Base-by-base conservation (phyloP, 2,113 vertebrate species). In the Oncorhynchus nerka region DNA sequence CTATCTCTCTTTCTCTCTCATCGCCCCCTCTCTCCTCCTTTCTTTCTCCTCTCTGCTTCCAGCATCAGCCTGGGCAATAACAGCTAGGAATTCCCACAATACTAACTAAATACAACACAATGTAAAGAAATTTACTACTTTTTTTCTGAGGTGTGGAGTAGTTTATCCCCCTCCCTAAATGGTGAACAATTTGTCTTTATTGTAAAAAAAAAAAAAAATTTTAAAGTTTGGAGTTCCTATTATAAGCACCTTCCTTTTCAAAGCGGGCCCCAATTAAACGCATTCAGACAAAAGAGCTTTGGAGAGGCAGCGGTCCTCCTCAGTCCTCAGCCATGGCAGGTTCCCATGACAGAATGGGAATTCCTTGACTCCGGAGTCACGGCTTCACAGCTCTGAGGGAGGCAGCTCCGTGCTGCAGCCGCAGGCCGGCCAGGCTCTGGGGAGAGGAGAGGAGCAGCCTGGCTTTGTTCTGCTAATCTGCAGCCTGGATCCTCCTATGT, bases 261-360 rank as follows among this genome's bases (percentile, higher is more conserved):
- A 82, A 79, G 48, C 55, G 62, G 71, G 59, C 76, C 84, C 86
- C 84, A 87, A 89, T 87, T 89, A 87, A 87, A 83, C 68, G 67
- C 70, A 55, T 62, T 70, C 75, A 80, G 75, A 87, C 86, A 89
- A 89, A 83, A 84, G 78, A 75, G 81, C 84, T 82, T 83, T 88
- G 78, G 80, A 84, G 86, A 82, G 86, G 84, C 79, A 16, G 74
- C 71, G 75, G 83, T 76, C 74, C 81, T 74, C 71, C 80, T 75
- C 74, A 67, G 66, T 75, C 77, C 73, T 61, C 59, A 15, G 73
- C 49, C 34, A 16, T 28, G 66, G 26, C 81, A 85, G 76, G 83
- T 89, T 89, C 88, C 86, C 88, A 87, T 89, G 88, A 84, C 84
- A 83, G 84, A 83, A 80, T 70, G 79, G 84, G 85, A 86, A 87